Conservation (phyloP, 1,140 invertebrate genomes). For the Calephelis nemesis region DNA sequence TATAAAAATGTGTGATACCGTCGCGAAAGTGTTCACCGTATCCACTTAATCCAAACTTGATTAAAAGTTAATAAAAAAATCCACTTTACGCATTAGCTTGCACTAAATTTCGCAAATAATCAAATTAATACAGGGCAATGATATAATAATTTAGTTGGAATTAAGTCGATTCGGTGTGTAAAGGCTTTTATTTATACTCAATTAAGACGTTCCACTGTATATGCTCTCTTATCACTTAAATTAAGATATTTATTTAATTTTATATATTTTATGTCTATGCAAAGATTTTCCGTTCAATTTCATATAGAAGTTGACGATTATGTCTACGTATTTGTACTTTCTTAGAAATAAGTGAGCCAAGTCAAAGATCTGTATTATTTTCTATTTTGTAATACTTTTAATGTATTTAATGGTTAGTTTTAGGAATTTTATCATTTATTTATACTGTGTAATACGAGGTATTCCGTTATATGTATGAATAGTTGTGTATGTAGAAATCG, state of each 20-base stretch:
- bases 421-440: constrained; percentile 72
- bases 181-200: not conserved
- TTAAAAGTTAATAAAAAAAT: not conserved
- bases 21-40: not conserved
- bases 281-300: constrained; percentile 17
- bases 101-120: not conserved
- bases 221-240: constrained; percentile 60
- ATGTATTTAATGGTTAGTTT: constrained; percentile 66
- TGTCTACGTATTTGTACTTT: constrained; percentile 55
- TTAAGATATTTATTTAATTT: constrained; percentile 74
- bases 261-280: constrained; percentile 7
- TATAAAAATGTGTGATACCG: not conserved
- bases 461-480: constrained; percentile 69
- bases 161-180: not conserved
- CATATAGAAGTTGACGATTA: constrained; percentile 17
- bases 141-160: too few relatives aligned
- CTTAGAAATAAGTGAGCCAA: constrained; percentile 69
- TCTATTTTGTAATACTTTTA: constrained; percentile 76
- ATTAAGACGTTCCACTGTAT: constrained; percentile 37
- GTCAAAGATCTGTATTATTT: constrained; percentile 79
- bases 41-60: not conserved
- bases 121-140: too few relatives aligned
- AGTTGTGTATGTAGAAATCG: constrained; percentile 58
- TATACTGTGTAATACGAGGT: constrained; percentile 76
- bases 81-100: too few relatives aligned